Percentiles rank a stretch among this genome's conserved stretches.
These are phyloP conservation scores for Nomada fabriciana DNA, from an alignment of 2,888 invertebrate species.

Conservation along the genomic window DNA sequence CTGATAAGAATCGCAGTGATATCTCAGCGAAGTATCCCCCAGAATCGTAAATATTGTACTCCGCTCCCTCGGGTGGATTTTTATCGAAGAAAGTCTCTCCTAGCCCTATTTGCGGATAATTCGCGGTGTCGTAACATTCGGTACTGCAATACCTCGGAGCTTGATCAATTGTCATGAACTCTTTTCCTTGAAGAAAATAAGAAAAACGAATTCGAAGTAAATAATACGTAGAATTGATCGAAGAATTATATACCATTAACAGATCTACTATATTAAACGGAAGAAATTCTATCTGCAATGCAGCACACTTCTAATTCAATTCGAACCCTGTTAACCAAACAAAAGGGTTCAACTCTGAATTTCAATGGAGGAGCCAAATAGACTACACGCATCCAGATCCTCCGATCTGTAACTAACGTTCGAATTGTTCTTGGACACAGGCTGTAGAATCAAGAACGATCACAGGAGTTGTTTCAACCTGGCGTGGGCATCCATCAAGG, in stretches of 20 bases:
- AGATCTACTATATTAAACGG: neutral
- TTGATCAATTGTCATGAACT: too few species aligned
- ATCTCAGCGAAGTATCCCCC: too few species aligned
- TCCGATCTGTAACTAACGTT: neutral
- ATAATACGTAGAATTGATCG: neutral
- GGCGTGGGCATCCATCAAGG: neutral
- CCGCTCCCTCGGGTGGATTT: neutral
- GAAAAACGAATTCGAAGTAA: neutral
- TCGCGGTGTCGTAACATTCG: neutral
- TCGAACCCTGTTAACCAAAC: neutral
- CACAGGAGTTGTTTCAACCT: neutral
- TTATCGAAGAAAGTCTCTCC: neutral
- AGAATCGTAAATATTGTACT: too few species aligned
- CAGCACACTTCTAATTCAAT: neutral
- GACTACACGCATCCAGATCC: too few species aligned
- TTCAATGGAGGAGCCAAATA: too few species aligned
- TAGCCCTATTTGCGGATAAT: slow-evolving; percentile 10
- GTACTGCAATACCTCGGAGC: too few species aligned
- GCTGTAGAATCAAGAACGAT: too few species aligned
- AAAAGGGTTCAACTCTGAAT: too few species aligned
- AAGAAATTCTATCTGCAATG: neutral
- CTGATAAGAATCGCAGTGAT: neutral
- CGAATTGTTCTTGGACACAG: too few species aligned
- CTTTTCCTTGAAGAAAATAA: too few species aligned
- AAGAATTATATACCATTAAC: neutral